phyloP scores from a whole-genome alignment of 2,113 vertebrate genomes.

The Heteronetta atricapilla region DNA sequence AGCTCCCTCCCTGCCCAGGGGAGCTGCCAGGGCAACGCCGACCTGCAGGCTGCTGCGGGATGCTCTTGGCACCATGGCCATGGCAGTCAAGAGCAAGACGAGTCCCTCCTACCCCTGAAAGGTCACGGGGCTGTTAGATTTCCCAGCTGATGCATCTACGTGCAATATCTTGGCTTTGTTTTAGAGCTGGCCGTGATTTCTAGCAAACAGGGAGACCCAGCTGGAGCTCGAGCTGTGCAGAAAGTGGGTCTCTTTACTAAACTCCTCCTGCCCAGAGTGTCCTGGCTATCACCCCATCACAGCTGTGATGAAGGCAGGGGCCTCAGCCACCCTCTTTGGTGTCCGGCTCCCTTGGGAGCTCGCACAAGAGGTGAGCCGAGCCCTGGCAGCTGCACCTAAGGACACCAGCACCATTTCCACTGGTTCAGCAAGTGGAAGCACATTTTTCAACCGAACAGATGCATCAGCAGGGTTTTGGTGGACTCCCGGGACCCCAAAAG shows the following conservation, averaged over 20 bases:
- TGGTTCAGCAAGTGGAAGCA: not conserved
- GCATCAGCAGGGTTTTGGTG: not conserved
- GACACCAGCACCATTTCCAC: not conserved
- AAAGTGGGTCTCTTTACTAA: not conserved
- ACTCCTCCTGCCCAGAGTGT: not conserved
- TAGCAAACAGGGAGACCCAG: not conserved
- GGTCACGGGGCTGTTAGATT: not conserved
- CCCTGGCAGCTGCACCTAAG: not conserved
- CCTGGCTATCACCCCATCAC: not conserved
- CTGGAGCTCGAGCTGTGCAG: not conserved
- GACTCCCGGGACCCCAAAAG: rapidly evolving
- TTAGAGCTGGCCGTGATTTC: not conserved
- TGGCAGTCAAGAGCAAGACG: not conserved
- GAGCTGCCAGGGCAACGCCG: not conserved
- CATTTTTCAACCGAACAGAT: not conserved
- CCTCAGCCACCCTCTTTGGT: not conserved
- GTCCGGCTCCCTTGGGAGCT: not conserved
- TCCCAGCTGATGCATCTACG: not conserved
- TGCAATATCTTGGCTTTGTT: not conserved
- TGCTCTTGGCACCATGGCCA: not conserved
- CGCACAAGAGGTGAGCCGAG: not conserved
- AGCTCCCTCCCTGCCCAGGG: not conserved
- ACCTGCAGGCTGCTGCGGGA: not conserved
- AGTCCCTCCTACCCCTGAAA: not conserved
- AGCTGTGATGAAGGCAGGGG: not conserved